Evolutionary conservation across 2,797 vertebrate species (phyloP).

Genomic region (Pangasius krempfi): DNA sequence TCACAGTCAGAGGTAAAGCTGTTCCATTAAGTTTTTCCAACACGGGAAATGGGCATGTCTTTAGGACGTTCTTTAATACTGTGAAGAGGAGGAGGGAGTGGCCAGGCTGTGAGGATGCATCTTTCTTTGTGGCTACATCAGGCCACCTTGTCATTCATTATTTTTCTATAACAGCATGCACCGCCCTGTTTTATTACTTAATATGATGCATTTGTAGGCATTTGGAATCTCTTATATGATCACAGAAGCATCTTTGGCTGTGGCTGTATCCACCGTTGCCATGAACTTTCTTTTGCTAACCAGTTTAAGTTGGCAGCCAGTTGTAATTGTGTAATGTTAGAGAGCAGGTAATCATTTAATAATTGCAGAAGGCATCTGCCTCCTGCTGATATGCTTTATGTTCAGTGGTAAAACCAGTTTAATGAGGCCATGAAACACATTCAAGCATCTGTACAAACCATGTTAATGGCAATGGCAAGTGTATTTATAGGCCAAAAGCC

Average conservation of each 20-base stretch:
- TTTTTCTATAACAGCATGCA: not conserved
- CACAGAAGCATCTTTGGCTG: not conserved
- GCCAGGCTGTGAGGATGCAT: too few species aligned
- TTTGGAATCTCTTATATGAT: not conserved
- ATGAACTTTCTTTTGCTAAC: not conserved
- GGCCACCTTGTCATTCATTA: too few species aligned
- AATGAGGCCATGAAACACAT: not conserved
- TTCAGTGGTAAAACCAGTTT: not conserved
- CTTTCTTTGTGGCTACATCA: too few species aligned
- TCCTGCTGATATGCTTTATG: not conserved
- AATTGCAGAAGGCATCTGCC: not conserved
- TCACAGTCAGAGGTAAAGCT: not conserved
- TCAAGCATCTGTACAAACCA: not conserved
- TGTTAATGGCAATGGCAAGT: not conserved
- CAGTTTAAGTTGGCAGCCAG: not conserved
- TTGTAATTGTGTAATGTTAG: not conserved
- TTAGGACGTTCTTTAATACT: too few species aligned
- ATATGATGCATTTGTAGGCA: not conserved
- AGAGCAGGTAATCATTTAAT: slow-evolving; percentile 2
- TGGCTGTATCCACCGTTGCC: not conserved
- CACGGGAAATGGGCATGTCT: too few species aligned
- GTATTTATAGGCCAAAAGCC: not conserved
- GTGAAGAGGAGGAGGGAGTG: too few species aligned
- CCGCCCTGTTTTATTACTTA: not conserved
- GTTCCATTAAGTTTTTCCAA: not conserved